Evolutionary conservation across 2,888 invertebrate genomes (phyloP).

Genomic region (Ochropleura leucogaster): DNA sequence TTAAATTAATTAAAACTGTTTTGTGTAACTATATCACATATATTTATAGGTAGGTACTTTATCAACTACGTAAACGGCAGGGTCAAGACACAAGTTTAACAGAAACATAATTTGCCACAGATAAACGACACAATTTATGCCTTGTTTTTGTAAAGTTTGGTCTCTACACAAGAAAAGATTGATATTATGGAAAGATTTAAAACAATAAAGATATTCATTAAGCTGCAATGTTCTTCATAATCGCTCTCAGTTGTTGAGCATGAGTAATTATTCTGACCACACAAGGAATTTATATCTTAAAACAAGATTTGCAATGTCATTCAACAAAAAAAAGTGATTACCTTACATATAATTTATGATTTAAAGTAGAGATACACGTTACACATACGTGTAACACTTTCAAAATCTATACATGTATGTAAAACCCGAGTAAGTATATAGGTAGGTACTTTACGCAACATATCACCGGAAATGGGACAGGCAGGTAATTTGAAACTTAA

Average conservation of each 20-base stretch:
- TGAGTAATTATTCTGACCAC: slow-evolving; percentile 37
- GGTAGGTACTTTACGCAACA: slow-evolving; percentile 17
- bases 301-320: slow-evolving; percentile 44
- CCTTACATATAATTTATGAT: neutral
- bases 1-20: slow-evolving; percentile 76
- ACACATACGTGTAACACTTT: slow-evolving; percentile 19
- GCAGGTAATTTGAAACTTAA: slow-evolving; percentile 67
- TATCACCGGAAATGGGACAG: slow-evolving; percentile 56
- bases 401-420: slow-evolving; percentile 12
- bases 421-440: slow-evolving; percentile 1
- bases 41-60: slow-evolving; percentile 64
- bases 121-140: slow-evolving; percentile 81
- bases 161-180: slow-evolving; percentile 64
- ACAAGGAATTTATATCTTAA: slow-evolving; percentile 36
- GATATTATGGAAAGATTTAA: slow-evolving; percentile 61
- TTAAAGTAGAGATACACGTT: slow-evolving; percentile 6
- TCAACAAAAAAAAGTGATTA: slow-evolving; percentile 28
- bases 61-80: slow-evolving; percentile 74
- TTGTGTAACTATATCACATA: slow-evolving; percentile 59
- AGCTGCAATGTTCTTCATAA: slow-evolving; percentile 37
- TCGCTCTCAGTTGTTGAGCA: slow-evolving; percentile 35
- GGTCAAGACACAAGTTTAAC: slow-evolving; percentile 82
- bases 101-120: slow-evolving; percentile 89
- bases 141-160: slow-evolving; percentile 75
- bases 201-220: slow-evolving; percentile 64